Percentiles rank a stretch among this genome's conserved stretches.
Conservation (phyloP, 2,113 vertebrate species). For the Athene noctua region DNA sequence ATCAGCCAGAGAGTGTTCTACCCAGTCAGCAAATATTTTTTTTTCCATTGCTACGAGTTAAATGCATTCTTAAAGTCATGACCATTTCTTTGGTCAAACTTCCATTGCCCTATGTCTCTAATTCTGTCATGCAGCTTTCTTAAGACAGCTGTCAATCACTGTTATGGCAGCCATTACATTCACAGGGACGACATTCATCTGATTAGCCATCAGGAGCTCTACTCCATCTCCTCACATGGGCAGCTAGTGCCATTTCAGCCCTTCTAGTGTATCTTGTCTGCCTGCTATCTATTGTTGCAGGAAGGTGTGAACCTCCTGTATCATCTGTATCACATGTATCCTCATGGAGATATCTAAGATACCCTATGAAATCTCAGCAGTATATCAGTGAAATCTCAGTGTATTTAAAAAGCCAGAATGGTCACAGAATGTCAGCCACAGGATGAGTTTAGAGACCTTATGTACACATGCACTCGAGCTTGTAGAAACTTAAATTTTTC, state of each 20-base stretch:
- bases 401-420: neutral
- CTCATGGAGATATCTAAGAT: neutral
- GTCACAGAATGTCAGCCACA: neutral
- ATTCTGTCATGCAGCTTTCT: neutral
- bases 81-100: neutral
- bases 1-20: fast-evolving
- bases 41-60: neutral
- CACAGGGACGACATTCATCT: neutral
- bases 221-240: neutral
- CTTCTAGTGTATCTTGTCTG: neutral
- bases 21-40: neutral
- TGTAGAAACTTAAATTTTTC: neutral
- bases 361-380: neutral
- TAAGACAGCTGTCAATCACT: neutral
- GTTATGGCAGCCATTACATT: neutral
- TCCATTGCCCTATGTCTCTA: neutral
- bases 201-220: neutral
- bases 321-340: neutral
- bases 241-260: neutral
- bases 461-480: neutral
- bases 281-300: neutral
- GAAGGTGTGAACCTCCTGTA: neutral
- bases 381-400: too few species aligned
- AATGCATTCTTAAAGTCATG: neutral
- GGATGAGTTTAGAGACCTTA: neutral